phyloP scores from a whole-genome alignment of 1,140 invertebrate genomes.

The Rhizoglyphus robini region DNA sequence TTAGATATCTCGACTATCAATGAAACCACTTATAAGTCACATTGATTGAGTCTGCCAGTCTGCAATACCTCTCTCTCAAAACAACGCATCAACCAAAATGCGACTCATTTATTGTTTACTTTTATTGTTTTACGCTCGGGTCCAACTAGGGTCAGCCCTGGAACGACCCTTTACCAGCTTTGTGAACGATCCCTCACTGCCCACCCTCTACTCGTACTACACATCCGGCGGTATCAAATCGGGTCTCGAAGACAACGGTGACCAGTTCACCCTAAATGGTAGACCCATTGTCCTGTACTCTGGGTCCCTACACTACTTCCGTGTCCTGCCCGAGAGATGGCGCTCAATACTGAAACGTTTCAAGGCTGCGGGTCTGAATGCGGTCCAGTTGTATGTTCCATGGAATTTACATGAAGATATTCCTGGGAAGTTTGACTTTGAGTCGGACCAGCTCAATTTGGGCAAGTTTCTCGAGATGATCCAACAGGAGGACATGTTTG shows the following conservation, averaged over 20 bases:
- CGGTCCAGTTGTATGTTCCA: conserved; percentile 39
- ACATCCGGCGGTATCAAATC: not conserved
- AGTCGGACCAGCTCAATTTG: conserved; percentile 29
- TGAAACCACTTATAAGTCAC: too few species aligned
- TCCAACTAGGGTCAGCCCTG: too few species aligned
- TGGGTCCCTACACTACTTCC: conserved; percentile 41
- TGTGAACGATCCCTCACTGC: too few species aligned
- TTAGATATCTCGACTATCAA: too few species aligned
- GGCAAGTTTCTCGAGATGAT: conserved; percentile 34
- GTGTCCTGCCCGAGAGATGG: conserved; percentile 39
- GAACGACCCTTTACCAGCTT: too few species aligned
- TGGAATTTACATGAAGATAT: conserved; percentile 39
- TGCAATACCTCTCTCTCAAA: too few species aligned
- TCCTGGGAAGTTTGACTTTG: conserved; percentile 25
- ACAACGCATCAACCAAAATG: too few species aligned
- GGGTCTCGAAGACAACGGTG: conserved; percentile 16
- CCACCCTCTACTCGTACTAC: conserved; percentile 14
- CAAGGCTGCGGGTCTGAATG: conserved; percentile 38
- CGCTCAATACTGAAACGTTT: conserved; percentile 38
- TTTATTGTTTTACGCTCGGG: too few species aligned
- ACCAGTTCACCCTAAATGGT: conserved; percentile 39
- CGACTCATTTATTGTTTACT: too few species aligned
- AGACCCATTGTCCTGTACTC: conserved; percentile 39
- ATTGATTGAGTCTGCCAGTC: too few species aligned
- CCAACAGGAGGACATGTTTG: conserved; percentile 34